These are phyloP conservation scores for Pissodes strobi DNA, from an alignment of 1,140 invertebrate species.

Conservation along the genomic window DNA sequence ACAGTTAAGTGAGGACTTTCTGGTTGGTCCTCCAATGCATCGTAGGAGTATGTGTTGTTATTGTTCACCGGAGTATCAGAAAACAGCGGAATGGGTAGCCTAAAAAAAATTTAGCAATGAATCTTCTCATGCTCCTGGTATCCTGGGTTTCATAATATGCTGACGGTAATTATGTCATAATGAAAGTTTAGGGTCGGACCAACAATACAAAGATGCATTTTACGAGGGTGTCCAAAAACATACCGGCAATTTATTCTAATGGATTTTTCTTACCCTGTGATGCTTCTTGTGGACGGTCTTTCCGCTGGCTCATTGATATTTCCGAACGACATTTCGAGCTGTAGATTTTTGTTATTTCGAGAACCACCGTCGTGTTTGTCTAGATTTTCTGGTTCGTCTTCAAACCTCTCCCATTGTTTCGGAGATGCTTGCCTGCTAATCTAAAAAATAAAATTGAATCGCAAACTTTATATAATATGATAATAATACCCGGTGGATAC, in stretches of 20 bases:
- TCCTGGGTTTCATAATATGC: too few relatives aligned
- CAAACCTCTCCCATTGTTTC: conserved; percentile 21
- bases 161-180: too few relatives aligned
- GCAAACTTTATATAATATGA: too few relatives aligned
- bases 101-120: background rate
- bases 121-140: too few relatives aligned
- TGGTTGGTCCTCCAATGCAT: conserved; percentile 27
- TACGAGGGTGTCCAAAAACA: too few relatives aligned
- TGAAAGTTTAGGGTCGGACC: too few relatives aligned
- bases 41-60: conserved; percentile 48
- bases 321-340: conserved; percentile 39
- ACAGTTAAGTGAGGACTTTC: conserved; percentile 14
- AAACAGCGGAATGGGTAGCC: conserved; percentile 44
- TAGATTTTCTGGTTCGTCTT: conserved; percentile 11
- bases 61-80: conserved; percentile 47
- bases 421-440: too few relatives aligned
- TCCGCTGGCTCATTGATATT: conserved; percentile 17
- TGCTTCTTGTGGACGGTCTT: conserved; percentile 20
- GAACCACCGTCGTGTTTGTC: background rate
- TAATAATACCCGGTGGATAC: too few relatives aligned
- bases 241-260: too few relatives aligned
- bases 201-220: too few relatives aligned
- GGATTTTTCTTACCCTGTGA: conserved; percentile 7
- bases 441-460: too few relatives aligned
- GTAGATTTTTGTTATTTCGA: conserved; percentile 22